A percentile compares a stretch with the other conserved stretches of the same genome.
Evolutionary conservation across 2,797 vertebrate species (phyloP).

Genomic region (Megaceryle alcyon): DNA sequence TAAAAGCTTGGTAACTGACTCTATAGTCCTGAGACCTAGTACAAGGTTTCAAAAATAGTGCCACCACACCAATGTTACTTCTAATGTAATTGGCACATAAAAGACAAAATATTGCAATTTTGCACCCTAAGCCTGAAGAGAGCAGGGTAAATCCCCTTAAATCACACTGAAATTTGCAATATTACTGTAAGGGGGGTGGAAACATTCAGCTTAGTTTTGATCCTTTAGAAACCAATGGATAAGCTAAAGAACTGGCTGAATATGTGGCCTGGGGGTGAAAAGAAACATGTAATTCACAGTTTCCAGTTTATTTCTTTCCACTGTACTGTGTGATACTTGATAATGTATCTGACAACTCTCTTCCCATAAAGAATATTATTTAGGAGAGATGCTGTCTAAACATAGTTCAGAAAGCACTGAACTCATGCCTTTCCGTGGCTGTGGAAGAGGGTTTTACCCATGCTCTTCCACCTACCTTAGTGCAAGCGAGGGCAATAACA

Average conservation of each 20-base stretch:
- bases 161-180: not conserved
- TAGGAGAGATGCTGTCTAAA: not conserved
- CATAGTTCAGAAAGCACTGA: not conserved
- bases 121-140: not conserved
- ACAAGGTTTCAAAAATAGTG: not conserved
- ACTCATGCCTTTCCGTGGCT: not conserved
- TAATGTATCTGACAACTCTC: not conserved
- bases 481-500: not conserved
- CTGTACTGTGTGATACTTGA: not conserved
- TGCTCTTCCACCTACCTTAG: accelerated
- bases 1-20: not conserved
- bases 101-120: not conserved
- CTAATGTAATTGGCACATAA: not conserved
- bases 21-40: not conserved
- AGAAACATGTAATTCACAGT: not conserved
- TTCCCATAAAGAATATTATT: not conserved
- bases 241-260: not conserved
- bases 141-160: not conserved
- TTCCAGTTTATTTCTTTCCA: conserved; percentile 14
- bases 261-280: not conserved
- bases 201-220: not conserved
- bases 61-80: not conserved
- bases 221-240: not conserved
- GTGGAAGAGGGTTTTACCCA: not conserved
- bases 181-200: not conserved